Percentiles rank a stretch among this genome's conserved stretches.
Conservation (phyloP, 1,140 invertebrate genomes). For the Drosophila lacertosa region DNA sequence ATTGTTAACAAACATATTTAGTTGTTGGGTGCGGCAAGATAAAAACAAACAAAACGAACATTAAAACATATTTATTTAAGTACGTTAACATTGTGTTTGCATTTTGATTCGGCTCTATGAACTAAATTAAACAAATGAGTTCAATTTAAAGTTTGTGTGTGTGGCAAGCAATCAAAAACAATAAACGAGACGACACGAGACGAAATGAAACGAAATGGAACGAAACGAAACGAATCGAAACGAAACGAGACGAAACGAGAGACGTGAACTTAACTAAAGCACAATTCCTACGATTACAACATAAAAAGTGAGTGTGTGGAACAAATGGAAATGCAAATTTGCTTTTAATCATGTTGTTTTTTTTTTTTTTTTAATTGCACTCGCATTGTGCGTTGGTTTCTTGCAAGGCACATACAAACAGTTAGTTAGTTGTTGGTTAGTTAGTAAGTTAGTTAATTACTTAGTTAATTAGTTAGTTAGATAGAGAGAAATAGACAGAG, state of each 20-base stretch:
- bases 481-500: slow-evolving; percentile 51
- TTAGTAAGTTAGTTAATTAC: slow-evolving; percentile 22
- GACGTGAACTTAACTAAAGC: slow-evolving; percentile 57
- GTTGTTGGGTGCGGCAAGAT: slow-evolving; percentile 57
- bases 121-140: slow-evolving; percentile 34
- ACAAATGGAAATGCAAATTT: slow-evolving; percentile 66
- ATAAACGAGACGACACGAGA: background rate
- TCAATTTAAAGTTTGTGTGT: slow-evolving; percentile 27
- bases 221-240: background rate
- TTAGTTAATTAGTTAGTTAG: slow-evolving; percentile 18
- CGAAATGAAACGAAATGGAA: slow-evolving; percentile 1
- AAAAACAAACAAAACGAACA: slow-evolving; percentile 28
- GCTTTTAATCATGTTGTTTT: slow-evolving; percentile 19
- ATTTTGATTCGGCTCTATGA: slow-evolving; percentile 23
- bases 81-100: slow-evolving; percentile 13
- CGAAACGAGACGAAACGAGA: slow-evolving; percentile 21
- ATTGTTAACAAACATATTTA: slow-evolving; percentile 14
- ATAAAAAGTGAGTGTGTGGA: slow-evolving; percentile 50
- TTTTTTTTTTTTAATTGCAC: slow-evolving; percentile 45
- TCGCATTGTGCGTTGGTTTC: slow-evolving; percentile 48
- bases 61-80: slow-evolving; percentile 18
- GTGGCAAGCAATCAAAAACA: slow-evolving; percentile 38
- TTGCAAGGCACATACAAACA: slow-evolving; percentile 78
- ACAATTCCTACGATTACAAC: slow-evolving; percentile 76
- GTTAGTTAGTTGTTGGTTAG: slow-evolving; percentile 47